phyloP scores from a whole-genome alignment of 2,113 vertebrate genomes.

The Bettongia penicillata region DNA sequence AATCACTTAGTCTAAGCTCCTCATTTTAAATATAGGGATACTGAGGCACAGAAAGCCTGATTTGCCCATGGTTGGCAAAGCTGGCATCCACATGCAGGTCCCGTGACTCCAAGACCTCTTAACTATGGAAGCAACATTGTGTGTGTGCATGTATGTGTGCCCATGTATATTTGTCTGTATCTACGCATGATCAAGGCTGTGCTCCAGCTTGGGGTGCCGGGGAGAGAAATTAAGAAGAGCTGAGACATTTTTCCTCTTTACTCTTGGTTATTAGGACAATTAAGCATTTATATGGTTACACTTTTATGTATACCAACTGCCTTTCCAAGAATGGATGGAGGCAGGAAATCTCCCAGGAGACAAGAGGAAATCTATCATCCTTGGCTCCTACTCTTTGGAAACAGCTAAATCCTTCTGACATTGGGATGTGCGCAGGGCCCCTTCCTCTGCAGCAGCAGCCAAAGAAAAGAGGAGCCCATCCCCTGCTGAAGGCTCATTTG shows the following conservation, averaged over 20 bases:
- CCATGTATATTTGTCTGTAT: too few relatives aligned
- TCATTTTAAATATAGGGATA: not conserved
- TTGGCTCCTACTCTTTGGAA: not conserved
- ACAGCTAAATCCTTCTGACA: not conserved
- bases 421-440: not conserved
- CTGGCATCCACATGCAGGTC: not conserved
- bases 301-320: not conserved
- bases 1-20: not conserved
- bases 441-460: not conserved
- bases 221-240: not conserved
- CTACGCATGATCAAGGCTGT: too few relatives aligned
- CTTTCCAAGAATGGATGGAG: not conserved
- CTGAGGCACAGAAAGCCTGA: not conserved
- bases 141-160: too few relatives aligned
- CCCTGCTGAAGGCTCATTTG: too few relatives aligned
- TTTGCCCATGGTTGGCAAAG: not conserved
- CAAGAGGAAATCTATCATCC: not conserved
- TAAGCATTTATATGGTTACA: not conserved
- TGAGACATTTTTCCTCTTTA: not conserved
- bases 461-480: not conserved
- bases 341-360: not conserved
- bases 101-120: not conserved
- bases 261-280: not conserved
- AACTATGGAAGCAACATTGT: not conserved
- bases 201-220: not conserved